These are phyloP conservation scores for Orthonyx spaldingii DNA, from an alignment of 2,113 vertebrate species.

Conservation along the genomic window DNA sequence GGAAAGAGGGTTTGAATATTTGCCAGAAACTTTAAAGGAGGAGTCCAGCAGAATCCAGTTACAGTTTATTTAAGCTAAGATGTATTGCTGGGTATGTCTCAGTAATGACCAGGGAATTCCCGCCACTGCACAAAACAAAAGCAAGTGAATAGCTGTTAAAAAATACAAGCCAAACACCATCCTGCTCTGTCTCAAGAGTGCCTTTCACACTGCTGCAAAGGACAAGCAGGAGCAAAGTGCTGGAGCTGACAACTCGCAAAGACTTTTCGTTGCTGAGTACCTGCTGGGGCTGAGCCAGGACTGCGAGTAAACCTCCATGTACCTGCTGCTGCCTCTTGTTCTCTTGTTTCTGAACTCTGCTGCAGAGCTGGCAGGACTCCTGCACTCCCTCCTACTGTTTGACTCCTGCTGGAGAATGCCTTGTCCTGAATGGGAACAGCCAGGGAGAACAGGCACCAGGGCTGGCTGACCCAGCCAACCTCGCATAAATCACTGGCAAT, in stretches of 20 bases:
- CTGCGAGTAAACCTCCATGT: fast-evolving
- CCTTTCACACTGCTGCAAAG: not conserved
- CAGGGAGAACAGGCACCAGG: not conserved
- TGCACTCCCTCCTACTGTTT: not conserved
- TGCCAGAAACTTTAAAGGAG: not conserved
- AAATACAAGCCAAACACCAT: not conserved
- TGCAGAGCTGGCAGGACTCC: not conserved
- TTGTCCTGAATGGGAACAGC: not conserved
- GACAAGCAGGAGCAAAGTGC: not conserved
- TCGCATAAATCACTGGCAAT: not conserved
- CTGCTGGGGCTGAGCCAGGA: not conserved
- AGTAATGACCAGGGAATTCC: not conserved
- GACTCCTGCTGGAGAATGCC: not conserved
- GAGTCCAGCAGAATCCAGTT: not conserved
- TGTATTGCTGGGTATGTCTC: not conserved
- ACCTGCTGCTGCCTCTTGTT: not conserved
- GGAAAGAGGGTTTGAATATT: not conserved
- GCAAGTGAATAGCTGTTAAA: not conserved
- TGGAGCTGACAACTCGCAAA: not conserved
- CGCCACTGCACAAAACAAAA: not conserved
- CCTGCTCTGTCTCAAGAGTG: not conserved
- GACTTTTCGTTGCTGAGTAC: not conserved
- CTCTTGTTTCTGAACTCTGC: not conserved
- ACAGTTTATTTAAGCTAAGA: not conserved
- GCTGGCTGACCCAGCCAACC: not conserved